Percentiles rank a stretch among this genome's conserved stretches.
Evolutionary conservation across 1,140 invertebrate species (phyloP).

Genomic region (Mylabris phalerata): DNA sequence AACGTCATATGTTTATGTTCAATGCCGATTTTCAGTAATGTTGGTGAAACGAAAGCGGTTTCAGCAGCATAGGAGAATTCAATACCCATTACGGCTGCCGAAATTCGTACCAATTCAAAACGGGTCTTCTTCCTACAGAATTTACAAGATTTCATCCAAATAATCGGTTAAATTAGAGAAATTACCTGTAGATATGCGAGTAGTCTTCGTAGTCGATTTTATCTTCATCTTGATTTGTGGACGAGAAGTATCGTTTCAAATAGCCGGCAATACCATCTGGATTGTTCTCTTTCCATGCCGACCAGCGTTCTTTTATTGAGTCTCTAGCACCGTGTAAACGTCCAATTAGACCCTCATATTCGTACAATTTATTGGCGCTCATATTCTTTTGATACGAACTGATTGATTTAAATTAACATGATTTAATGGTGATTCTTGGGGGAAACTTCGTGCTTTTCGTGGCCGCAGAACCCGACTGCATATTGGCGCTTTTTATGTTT

Average conservation of each 20-base stretch:
- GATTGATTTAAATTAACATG: too few species aligned
- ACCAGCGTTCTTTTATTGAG: constrained; percentile 50
- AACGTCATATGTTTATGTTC: constrained; percentile 88
- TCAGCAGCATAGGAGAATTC: constrained; percentile 97
- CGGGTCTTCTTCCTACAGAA: constrained; percentile 66
- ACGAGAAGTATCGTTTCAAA: not conserved
- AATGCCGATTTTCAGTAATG: constrained; percentile 86
- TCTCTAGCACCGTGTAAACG: constrained; percentile 61
- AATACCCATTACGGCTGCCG: constrained; percentile 93
- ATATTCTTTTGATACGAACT: constrained; percentile 3
- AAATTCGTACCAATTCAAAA: constrained; percentile 76
- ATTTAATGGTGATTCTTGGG: too few species aligned
- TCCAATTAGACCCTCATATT: constrained; percentile 69
- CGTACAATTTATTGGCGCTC: constrained; percentile 66
- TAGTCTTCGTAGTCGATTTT: constrained; percentile 51
- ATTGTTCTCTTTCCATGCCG: constrained; percentile 52
- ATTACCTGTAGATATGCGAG: constrained; percentile 69
- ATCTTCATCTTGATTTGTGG: not conserved
- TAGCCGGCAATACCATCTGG: constrained; percentile 42
- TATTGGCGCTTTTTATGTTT: too few species aligned
- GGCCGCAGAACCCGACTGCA: too few species aligned
- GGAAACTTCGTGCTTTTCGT: too few species aligned
- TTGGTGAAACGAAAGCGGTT: constrained; percentile 94
- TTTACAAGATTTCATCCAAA: not conserved
- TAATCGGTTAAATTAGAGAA: not conserved